Percentiles rank a stretch among this genome's conserved stretches.
These are phyloP conservation scores for Isurus oxyrinchus DNA, from an alignment of 2,113 vertebrate species.

Conservation along the genomic window DNA sequence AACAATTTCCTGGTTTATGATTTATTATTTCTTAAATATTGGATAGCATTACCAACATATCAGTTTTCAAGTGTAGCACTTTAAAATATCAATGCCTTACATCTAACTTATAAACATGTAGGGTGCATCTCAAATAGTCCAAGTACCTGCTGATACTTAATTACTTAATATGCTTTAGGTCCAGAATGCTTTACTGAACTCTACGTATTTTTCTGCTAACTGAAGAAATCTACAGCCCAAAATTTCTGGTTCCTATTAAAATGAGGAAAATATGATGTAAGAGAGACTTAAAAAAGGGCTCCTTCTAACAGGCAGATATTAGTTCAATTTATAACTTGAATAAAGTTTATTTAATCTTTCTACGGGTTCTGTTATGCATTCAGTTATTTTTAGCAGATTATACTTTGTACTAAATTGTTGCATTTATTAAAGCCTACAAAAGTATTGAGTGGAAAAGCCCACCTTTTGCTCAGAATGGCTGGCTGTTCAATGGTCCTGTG, in stretches of 20 bases:
- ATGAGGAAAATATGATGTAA: background rate
- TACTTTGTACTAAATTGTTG: background rate
- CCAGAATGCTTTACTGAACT: background rate
- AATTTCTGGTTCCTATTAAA: background rate
- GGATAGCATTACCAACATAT: background rate
- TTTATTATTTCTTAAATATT: background rate
- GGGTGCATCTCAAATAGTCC: background rate
- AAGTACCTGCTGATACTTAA: background rate
- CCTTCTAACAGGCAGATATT: background rate
- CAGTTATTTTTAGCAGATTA: background rate
- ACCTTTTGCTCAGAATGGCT: slow-evolving; percentile 74
- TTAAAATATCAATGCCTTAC: background rate
- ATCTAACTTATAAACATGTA: background rate
- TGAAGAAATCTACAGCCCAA: background rate
- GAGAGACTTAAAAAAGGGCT: background rate
- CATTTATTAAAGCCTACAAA: background rate
- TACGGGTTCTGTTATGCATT: background rate
- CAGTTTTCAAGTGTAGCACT: background rate
- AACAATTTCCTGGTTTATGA: background rate
- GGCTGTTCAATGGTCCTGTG: slow-evolving; percentile 69
- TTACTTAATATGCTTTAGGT: background rate
- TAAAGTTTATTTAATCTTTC: background rate
- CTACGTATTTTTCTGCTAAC: background rate
- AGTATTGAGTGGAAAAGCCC: background rate
- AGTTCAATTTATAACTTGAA: background rate